Evolutionary conservation across 2,113 vertebrate genomes (phyloP), one percentile per base, ranked within the genome.

Genomic region (Pyxicephalus adspersus): DNA sequence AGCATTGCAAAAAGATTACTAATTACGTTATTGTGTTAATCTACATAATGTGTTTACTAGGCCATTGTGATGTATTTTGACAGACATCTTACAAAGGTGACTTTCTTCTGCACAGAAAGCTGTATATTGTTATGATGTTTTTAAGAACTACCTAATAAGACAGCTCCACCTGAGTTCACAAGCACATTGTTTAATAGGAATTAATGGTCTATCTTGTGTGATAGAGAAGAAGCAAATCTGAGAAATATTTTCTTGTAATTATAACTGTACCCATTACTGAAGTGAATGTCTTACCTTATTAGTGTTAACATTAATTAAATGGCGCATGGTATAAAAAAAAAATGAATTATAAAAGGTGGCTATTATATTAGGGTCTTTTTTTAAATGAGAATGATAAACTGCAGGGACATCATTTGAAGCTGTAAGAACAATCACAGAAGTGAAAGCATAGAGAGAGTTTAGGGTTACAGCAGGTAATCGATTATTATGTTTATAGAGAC

Each of bases 231-330:
- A 60, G 58, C 18, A 60, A 58, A 22, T 58, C 57, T 11, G 57
- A 58, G n/a, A 58, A 58, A 58, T 58, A 58, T 58, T 58, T 58
- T 60, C 58, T 60, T 60, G 58, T 23, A 60, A 60, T 25, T 25
- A 60, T 60, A 60, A 60, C 25, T 60, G n/a, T 25, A 60, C 58
- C 23, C 57, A 7, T 58, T 58, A 58, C 57, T 58, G 22, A 58
- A 58, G 57, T 22, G 57, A 58, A 58, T 58, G 57, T 58, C 57
- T 58, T 20, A 58, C 58, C 58, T 60, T 60, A 60, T 60, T 60
- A 60, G 58, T 19, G 15, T 2, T 25, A 23, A 60, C 58, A 60
- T 60, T 60, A 60, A 60, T 23, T 60, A 60, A 60, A 60, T 11
- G 22, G 58, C 23, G 22, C 58, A 60, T 25, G 58, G 13, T 13